Percentiles rank a stretch among this genome's conserved stretches.
Evolutionary conservation across 2,797 vertebrate species (phyloP).

Genomic region (Streptopelia turtur): DNA sequence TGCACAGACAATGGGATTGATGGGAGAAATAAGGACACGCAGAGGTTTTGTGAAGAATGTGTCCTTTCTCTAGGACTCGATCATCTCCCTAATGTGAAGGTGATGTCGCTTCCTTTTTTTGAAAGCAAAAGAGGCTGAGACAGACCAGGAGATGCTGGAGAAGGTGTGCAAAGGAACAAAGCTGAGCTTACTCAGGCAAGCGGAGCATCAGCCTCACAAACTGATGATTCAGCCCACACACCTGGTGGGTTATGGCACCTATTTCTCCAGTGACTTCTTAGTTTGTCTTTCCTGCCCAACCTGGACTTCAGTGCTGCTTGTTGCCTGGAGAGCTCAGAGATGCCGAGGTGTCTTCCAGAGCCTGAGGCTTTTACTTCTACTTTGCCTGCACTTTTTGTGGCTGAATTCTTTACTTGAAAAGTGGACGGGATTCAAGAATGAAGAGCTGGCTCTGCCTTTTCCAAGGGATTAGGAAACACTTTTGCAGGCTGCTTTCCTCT

Average conservation of each 20-base stretch:
- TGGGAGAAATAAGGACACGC: not conserved
- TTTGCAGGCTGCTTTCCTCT: slow-evolving; percentile 36
- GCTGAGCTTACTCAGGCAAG: not conserved
- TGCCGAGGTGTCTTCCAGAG: not conserved
- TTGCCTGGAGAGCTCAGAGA: not conserved
- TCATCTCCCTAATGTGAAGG: not conserved
- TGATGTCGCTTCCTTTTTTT: not conserved
- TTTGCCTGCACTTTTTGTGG: not conserved
- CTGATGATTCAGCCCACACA: not conserved
- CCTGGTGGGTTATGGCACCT: not conserved
- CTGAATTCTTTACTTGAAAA: not conserved
- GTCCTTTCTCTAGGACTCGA: not conserved
- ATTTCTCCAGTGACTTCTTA: not conserved
- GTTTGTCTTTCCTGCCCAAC: not conserved
- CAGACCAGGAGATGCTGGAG: not conserved
- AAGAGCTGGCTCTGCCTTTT: slow-evolving; percentile 51
- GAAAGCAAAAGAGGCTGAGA: not conserved
- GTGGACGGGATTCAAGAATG: slow-evolving; percentile 26
- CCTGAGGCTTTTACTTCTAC: not conserved
- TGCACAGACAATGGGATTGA: not conserved
- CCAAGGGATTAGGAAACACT: slow-evolving; percentile 46
- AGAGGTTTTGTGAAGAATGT: accelerated
- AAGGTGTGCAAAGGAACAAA: not conserved
- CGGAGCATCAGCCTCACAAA: not conserved
- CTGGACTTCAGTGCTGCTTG: not conserved